Conservation (phyloP, 2,113 vertebrate genomes). For the Rhinolophus sinicus region DNA sequence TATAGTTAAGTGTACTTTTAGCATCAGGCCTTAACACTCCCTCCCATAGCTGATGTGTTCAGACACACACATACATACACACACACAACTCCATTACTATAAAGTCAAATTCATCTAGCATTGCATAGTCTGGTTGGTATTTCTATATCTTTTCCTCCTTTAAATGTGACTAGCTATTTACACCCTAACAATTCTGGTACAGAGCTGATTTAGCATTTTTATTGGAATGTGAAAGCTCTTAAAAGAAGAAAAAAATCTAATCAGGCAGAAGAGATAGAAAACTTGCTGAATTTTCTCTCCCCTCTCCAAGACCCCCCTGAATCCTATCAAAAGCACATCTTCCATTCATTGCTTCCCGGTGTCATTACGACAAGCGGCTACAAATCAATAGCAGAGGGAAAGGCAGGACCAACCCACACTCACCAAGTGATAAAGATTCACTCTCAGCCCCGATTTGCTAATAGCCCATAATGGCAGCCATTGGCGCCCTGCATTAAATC, state of each 20-base stretch:
- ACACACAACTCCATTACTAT: constrained; percentile 58
- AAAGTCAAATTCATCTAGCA: constrained; percentile 66
- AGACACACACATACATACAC: neutral
- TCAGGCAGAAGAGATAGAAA: constrained; percentile 92
- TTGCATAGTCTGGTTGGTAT: constrained; percentile 79
- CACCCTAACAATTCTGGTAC: constrained; percentile 88
- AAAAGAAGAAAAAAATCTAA: constrained; percentile 91
- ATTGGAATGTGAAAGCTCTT: constrained; percentile 92
- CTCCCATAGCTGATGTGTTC: neutral
- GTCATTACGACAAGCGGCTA: constrained; percentile 91
- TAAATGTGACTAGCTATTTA: constrained; percentile 89
- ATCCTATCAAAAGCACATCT: constrained; percentile 92
- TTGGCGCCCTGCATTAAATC: constrained; percentile 94
- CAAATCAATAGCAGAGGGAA: constrained; percentile 90
- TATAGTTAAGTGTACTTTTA: neutral
- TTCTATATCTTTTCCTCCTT: constrained; percentile 82
- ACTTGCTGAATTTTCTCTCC: constrained; percentile 89
- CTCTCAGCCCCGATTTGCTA: constrained; percentile 92
- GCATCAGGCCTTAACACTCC: neutral
- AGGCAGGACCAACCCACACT: constrained; percentile 83
- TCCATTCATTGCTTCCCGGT: constrained; percentile 91
- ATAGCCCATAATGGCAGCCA: constrained; percentile 94
- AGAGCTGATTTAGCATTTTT: constrained; percentile 91
- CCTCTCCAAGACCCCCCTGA: constrained; percentile 82
- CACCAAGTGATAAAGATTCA: constrained; percentile 88